A percentile compares a stretch with the other conserved stretches of the same genome.
Evolutionary conservation across 2,888 invertebrate species (phyloP).

Genomic region (Andrena fulva): DNA sequence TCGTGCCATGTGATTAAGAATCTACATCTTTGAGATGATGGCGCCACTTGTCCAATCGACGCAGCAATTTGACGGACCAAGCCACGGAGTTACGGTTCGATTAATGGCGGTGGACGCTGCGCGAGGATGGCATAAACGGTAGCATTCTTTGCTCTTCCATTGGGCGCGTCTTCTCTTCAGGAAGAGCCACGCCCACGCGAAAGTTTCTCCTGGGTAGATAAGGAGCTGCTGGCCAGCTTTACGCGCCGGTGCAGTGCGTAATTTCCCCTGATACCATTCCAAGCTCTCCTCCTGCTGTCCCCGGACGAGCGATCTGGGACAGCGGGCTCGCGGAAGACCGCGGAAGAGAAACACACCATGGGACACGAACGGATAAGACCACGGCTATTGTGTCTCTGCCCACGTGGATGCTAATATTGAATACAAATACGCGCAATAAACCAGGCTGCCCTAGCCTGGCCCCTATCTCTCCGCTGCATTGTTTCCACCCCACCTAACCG

Average conservation of each 20-base stretch:
- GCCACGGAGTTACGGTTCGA: conserved; percentile 2
- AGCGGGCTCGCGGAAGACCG: conserved; percentile 39
- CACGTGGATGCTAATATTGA: conserved; percentile 80
- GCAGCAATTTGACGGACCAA: neutral
- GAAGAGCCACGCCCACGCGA: conserved; percentile 44
- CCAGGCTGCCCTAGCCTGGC: conserved; percentile 63
- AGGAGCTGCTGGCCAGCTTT: conserved; percentile 42
- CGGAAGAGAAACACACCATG: conserved; percentile 59
- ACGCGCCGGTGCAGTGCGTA: conserved; percentile 60
- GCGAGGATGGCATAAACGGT: conserved; percentile 21
- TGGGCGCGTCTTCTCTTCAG: conserved; percentile 11
- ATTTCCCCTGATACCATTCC: conserved; percentile 57
- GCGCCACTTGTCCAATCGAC: conserved; percentile 23
- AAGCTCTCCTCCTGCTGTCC: conserved; percentile 25
- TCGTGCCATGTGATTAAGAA: no score
- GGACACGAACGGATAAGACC: conserved; percentile 71
- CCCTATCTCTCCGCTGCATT: conserved; percentile 61
- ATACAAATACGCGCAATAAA: conserved; percentile 77
- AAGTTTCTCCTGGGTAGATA: conserved; percentile 45
- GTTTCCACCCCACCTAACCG: conserved; percentile 48
- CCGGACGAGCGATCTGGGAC: conserved; percentile 47
- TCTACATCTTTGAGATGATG: neutral
- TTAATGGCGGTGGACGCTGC: conserved; percentile 15
- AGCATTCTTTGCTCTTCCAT: conserved; percentile 28
- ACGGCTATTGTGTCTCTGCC: conserved; percentile 79